phyloP scores from a whole-genome alignment of 2,113 vertebrate species.

The Megaceryle maxima region DNA sequence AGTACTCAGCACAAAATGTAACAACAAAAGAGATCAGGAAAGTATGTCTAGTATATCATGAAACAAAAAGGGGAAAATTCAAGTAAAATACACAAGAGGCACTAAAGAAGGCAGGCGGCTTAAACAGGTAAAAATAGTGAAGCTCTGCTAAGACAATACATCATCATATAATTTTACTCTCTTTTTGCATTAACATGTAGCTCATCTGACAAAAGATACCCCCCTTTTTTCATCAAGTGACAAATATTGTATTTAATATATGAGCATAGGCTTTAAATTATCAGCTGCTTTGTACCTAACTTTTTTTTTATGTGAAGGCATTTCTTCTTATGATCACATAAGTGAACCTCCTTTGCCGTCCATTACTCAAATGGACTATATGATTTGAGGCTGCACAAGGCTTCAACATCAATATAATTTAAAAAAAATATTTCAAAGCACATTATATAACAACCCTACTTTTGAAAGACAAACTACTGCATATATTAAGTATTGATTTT shows the following conservation, averaged over 20 bases:
- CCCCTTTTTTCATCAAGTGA: neutral
- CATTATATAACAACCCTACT: neutral
- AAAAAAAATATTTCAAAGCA: neutral
- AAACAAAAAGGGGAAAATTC: neutral
- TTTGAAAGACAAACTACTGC: neutral
- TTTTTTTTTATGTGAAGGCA: neutral
- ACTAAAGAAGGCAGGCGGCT: neutral
- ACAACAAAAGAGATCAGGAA: neutral
- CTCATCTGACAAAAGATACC: neutral
- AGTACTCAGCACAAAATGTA: neutral
- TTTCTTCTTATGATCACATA: neutral
- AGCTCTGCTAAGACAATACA: neutral
- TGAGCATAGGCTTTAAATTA: neutral
- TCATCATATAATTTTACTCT: neutral
- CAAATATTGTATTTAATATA: neutral
- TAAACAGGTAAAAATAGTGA: neutral
- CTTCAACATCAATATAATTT: neutral
- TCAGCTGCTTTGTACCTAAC: neutral
- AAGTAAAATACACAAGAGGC: neutral
- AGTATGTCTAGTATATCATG: neutral
- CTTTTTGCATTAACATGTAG: neutral
- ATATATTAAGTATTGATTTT: neutral
- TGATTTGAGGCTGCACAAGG: neutral
- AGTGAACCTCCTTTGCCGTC: neutral
- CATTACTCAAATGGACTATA: neutral